These are phyloP conservation scores for Himalopsyche tibetana DNA, from an alignment of 2,888 invertebrate species.

Conservation along the genomic window DNA sequence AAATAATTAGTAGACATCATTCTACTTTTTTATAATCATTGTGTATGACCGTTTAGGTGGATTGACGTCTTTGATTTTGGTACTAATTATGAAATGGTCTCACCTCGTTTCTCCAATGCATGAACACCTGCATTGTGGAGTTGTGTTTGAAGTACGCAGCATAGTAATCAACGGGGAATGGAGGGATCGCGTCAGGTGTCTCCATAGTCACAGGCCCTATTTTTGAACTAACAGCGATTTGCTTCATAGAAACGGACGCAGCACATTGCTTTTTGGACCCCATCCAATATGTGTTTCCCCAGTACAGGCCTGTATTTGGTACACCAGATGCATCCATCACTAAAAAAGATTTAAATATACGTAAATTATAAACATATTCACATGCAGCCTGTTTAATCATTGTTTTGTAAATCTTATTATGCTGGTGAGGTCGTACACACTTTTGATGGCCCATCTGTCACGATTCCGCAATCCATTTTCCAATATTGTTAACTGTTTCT, in stretches of 20 bases:
- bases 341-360: slow-evolving; percentile 61
- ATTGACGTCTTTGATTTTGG: too few relatives aligned
- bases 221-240: slow-evolving; percentile 67
- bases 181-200: slow-evolving; percentile 69
- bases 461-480: slow-evolving; percentile 66
- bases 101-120: slow-evolving; percentile 60
- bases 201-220: slow-evolving; percentile 71
- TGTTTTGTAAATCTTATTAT: background rate
- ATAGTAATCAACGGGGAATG: slow-evolving; percentile 72
- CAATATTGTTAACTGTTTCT: slow-evolving; percentile 66
- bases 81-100: background rate
- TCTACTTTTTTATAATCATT: too few relatives aligned
- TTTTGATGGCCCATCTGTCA: slow-evolving; percentile 69
- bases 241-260: slow-evolving; percentile 69
- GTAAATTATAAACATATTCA: too few relatives aligned
- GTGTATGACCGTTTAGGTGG: too few relatives aligned
- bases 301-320: slow-evolving; percentile 76
- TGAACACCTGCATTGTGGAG: slow-evolving; percentile 70
- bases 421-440: slow-evolving; percentile 63
- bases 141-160: slow-evolving; percentile 71
- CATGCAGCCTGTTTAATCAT: too few relatives aligned
- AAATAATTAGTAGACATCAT: too few relatives aligned
- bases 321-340: slow-evolving; percentile 79
- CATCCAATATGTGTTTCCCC: slow-evolving; percentile 80
- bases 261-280: slow-evolving; percentile 76